phyloP scores from a whole-genome alignment of 1,140 invertebrate genomes.

The Micrasema longulum region DNA sequence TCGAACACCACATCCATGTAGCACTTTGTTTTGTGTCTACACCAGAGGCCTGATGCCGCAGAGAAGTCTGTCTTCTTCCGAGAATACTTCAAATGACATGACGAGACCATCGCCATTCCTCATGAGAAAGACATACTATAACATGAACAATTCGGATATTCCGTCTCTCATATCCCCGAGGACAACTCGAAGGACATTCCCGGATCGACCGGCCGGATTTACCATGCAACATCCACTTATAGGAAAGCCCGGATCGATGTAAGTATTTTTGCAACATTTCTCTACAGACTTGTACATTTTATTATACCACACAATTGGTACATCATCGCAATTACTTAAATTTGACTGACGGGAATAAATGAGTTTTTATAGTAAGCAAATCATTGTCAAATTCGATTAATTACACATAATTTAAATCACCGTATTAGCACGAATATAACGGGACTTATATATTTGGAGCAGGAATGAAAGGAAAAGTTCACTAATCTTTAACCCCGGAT shows the following conservation, averaged over 20 bases:
- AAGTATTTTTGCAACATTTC: constrained; percentile 50
- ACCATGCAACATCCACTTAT: constrained; percentile 52
- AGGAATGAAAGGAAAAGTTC: too few relatives aligned
- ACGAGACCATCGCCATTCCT: constrained; percentile 52
- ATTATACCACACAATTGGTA: too few relatives aligned
- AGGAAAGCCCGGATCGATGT: constrained; percentile 59
- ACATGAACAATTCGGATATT: constrained; percentile 47
- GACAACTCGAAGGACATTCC: constrained; percentile 54
- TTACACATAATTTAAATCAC: too few relatives aligned
- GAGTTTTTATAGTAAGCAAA: too few relatives aligned
- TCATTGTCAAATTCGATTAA: too few relatives aligned
- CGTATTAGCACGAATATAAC: too few relatives aligned
- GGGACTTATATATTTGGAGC: too few relatives aligned
- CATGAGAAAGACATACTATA: constrained; percentile 50
- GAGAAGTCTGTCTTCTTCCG: constrained; percentile 37
- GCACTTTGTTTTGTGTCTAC: constrained; percentile 51
- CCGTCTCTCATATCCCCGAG: constrained; percentile 57
- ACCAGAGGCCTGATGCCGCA: constrained; percentile 54
- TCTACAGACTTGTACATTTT: constrained; percentile 7
- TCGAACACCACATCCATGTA: constrained; percentile 26
- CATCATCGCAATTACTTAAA: too few relatives aligned
- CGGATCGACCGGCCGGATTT: constrained; percentile 50
- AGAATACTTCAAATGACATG: constrained; percentile 45
- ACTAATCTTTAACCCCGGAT: too few relatives aligned
- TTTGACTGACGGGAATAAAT: too few relatives aligned